phyloP scores from a whole-genome alignment of 2,888 invertebrate species.

The Tribolium freemani region DNA sequence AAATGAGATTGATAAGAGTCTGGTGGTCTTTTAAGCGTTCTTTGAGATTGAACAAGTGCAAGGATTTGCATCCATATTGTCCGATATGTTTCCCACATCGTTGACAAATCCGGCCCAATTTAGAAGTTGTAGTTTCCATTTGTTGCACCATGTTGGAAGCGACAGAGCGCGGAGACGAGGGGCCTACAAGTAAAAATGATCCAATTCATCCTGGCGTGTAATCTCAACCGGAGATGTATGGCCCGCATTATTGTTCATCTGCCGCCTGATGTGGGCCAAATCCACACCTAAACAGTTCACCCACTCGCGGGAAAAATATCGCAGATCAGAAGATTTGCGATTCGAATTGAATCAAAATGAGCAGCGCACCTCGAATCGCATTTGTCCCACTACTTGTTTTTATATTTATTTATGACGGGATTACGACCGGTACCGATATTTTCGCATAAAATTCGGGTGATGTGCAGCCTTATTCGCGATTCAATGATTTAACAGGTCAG shows the following conservation, averaged over 20 bases:
- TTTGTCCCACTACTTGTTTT: slow-evolving; percentile 19
- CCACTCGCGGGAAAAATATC: slow-evolving; percentile 28
- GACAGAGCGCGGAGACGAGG: slow-evolving; percentile 40
- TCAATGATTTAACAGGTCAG: slow-evolving; percentile 37
- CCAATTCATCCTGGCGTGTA: slow-evolving; percentile 49
- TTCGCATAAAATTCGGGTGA: slow-evolving; percentile 35
- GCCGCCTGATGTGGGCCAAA: slow-evolving; percentile 46
- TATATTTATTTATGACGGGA: slow-evolving; percentile 43
- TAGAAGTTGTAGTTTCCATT: slow-evolving; percentile 47
- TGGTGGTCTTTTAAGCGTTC: slow-evolving; percentile 14
- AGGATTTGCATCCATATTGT: slow-evolving; percentile 36
- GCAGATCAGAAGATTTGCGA: slow-evolving; percentile 38
- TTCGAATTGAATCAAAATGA: slow-evolving; percentile 38
- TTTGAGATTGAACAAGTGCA: slow-evolving; percentile 1
- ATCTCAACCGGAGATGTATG: slow-evolving; percentile 49
- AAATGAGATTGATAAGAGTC: neutral
- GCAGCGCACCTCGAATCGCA: slow-evolving; percentile 10
- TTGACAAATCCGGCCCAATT: slow-evolving; percentile 46
- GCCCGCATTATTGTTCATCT: slow-evolving; percentile 49
- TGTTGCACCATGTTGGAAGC: slow-evolving; percentile 44
- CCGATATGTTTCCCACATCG: slow-evolving; percentile 38
- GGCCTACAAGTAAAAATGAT: slow-evolving; percentile 49
- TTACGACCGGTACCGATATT: slow-evolving; percentile 32
- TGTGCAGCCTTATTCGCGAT: slow-evolving; percentile 38
- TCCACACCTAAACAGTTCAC: slow-evolving; percentile 45